A percentile compares a stretch with the other conserved stretches of the same genome.
Evolutionary conservation across 2,113 vertebrate species (phyloP).

Genomic region (Phyllostomus discolor): DNA sequence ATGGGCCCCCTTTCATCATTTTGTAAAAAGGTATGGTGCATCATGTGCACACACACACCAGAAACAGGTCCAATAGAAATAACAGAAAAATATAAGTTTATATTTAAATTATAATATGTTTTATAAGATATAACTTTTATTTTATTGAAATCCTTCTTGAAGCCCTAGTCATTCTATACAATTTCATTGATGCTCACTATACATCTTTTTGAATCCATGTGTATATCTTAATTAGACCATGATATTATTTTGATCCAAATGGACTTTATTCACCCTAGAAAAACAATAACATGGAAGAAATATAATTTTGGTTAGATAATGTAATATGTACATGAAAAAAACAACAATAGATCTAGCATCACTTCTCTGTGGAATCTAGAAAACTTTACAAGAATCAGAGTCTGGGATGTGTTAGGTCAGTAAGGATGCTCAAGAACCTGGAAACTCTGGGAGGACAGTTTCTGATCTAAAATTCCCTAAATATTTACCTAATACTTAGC

Average conservation of each 20-base stretch:
- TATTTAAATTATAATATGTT: not conserved
- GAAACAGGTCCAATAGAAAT: not conserved
- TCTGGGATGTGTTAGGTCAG: not conserved
- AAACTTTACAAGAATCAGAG: not conserved
- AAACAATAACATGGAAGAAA: not conserved
- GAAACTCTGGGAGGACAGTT: not conserved
- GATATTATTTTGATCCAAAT: not conserved
- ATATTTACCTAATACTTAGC: not conserved
- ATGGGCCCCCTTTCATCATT: not conserved
- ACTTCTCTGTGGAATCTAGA: not conserved
- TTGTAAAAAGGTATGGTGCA: not conserved
- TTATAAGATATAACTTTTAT: not conserved
- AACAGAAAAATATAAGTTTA: not conserved
- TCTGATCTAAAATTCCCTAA: not conserved
- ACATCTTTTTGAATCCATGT: not conserved
- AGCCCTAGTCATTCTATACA: not conserved
- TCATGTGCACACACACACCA: not conserved
- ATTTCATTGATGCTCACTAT: not conserved
- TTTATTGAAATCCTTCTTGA: not conserved
- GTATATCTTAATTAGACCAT: not conserved
- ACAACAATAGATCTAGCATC: not conserved
- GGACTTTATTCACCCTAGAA: not conserved
- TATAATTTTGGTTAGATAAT: not conserved
- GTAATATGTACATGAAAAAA: not conserved
- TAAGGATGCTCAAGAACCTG: not conserved